Evolutionary conservation across 2,797 vertebrate genomes (phyloP).

Genomic region (Brachyrhaphis roseni): DNA sequence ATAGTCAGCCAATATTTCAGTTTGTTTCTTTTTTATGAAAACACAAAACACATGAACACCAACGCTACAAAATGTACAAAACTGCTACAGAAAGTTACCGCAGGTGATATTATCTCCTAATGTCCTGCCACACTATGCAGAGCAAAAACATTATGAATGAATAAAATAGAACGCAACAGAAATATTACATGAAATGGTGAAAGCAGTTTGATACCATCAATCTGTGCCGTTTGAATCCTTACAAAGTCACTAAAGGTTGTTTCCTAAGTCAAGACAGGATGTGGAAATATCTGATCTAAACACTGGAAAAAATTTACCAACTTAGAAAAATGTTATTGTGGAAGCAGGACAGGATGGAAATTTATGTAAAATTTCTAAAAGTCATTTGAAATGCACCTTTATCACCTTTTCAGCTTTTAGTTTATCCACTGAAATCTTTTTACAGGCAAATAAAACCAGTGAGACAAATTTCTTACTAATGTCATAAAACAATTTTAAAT

Average conservation of each 20-base stretch:
- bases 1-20: background rate
- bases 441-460: background rate
- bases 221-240: too few relatives aligned
- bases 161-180: too few relatives aligned
- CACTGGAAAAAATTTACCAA: too few relatives aligned
- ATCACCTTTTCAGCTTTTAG: background rate
- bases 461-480: background rate
- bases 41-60: background rate
- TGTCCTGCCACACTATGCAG: background rate
- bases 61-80: background rate
- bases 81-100: background rate
- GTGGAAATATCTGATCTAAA: too few relatives aligned
- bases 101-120: background rate
- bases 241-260: too few relatives aligned
- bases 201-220: too few relatives aligned
- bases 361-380: background rate
- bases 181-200: too few relatives aligned
- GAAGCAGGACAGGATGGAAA: background rate
- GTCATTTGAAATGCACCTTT: background rate
- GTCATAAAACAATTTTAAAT: background rate
- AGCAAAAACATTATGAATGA: background rate
- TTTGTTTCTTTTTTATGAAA: background rate
- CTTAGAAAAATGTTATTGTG: too few relatives aligned
- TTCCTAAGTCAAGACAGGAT: too few relatives aligned
- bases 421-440: too few relatives aligned